Percentiles rank a stretch among this genome's conserved stretches.
phyloP scores from a whole-genome alignment of 2,888 invertebrate species.

The Mystacides longicornis region DNA sequence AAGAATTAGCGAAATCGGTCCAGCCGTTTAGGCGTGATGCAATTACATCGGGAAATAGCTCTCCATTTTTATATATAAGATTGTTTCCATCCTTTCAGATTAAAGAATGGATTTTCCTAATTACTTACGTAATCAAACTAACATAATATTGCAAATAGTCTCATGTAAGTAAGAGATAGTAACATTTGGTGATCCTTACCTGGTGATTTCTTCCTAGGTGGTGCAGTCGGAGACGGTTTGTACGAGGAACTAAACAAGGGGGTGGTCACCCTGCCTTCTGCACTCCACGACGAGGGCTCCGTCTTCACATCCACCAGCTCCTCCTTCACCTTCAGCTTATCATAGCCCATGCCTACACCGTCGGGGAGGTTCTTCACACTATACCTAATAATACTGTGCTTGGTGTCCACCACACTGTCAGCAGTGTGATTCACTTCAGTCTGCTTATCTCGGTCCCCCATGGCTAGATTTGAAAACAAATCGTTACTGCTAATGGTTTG shows the following conservation, averaged over 20 bases:
- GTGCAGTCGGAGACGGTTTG: conserved; percentile 9
- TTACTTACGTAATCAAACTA: too few relatives aligned
- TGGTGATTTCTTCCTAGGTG: conserved; percentile 20
- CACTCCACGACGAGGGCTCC: conserved; percentile 9
- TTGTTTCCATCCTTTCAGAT: too few relatives aligned
- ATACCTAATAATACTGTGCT: conserved; percentile 41
- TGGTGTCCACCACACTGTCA: conserved; percentile 24
- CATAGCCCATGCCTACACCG: conserved; percentile 31
- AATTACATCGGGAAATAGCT: too few relatives aligned
- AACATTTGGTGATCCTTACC: too few relatives aligned
- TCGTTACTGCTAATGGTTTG: conserved; percentile 14
- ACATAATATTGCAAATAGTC: too few relatives aligned
- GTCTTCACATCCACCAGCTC: conserved; percentile 13
- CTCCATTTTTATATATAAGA: too few relatives aligned
- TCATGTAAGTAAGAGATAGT: too few relatives aligned
- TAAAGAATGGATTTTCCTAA: too few relatives aligned
- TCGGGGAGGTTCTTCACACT: conserved; percentile 30
- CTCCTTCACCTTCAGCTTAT: conserved; percentile 9
- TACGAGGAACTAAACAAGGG: conserved; percentile 14
- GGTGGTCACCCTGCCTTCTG: conserved; percentile 6
- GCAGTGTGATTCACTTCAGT: conserved; percentile 9
- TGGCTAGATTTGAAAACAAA: conserved; percentile 14
- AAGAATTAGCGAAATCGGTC: too few relatives aligned
- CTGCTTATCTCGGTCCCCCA: conserved; percentile 4
- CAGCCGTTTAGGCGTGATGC: too few relatives aligned